Evolutionary conservation across 1,140 invertebrate genomes (phyloP).

Genomic region (Epicauta chinensis): DNA sequence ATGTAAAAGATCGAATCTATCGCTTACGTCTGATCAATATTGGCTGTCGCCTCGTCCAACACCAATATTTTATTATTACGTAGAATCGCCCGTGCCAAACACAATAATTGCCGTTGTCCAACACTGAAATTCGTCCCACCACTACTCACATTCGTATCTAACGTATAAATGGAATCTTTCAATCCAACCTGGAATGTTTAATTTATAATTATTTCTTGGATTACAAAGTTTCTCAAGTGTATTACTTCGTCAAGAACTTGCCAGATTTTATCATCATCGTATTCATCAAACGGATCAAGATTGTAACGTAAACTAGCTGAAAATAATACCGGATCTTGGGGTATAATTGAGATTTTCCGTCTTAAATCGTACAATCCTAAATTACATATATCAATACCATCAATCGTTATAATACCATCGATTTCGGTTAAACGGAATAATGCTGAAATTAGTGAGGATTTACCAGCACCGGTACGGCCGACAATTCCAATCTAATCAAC

Average conservation of each 20-base stretch:
- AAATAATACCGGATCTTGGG: constrained; percentile 74
- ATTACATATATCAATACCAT: constrained; percentile 51
- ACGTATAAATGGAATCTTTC: constrained; percentile 47
- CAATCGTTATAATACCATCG: constrained; percentile 55
- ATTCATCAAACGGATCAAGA: constrained; percentile 73
- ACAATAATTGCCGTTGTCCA: constrained; percentile 56
- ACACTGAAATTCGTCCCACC: constrained; percentile 51
- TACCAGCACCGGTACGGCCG: constrained; percentile 85
- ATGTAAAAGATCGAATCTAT: too few species aligned
- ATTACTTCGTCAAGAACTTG: constrained; percentile 46
- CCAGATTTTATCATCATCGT: constrained; percentile 57
- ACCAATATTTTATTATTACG: constrained; percentile 51
- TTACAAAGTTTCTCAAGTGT: too few species aligned
- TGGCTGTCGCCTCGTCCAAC: constrained; percentile 58
- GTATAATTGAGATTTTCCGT: constrained; percentile 71
- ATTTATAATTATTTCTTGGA: too few species aligned
- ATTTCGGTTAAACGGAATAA: constrained; percentile 70
- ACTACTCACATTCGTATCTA: constrained; percentile 52
- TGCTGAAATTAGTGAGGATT: constrained; percentile 79
- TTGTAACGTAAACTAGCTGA: constrained; percentile 73
- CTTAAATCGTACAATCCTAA: constrained; percentile 57
- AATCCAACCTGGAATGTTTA: constrained; percentile 47
- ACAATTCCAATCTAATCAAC: constrained; percentile 77
- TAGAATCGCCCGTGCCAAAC: constrained; percentile 57
- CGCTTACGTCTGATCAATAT: constrained; percentile 53